These are phyloP conservation scores for Ethmia dodecea DNA, from an alignment of 2,888 invertebrate species.

Conservation along the genomic window DNA sequence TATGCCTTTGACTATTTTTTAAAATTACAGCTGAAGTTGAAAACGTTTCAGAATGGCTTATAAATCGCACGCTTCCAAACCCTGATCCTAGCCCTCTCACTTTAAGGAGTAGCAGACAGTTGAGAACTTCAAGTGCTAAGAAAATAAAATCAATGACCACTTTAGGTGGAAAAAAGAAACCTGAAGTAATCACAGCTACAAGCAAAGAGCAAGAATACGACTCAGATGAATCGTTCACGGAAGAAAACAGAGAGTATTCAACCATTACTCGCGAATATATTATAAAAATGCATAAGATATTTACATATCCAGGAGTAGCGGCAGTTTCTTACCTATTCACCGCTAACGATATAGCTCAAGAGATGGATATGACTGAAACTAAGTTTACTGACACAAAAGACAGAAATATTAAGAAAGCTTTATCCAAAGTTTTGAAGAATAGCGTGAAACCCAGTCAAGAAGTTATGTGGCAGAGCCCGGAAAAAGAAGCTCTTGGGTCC, in stretches of 20 bases:
- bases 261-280: constrained; percentile 33
- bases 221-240: constrained; percentile 25
- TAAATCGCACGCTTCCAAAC: too few species aligned
- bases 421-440: constrained; percentile 29
- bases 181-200: constrained; percentile 16
- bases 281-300: constrained; percentile 31
- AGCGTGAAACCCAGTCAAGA: constrained; percentile 40
- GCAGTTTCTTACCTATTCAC: constrained; percentile 43
- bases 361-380: constrained; percentile 25
- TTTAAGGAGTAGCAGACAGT: constrained; percentile 31
- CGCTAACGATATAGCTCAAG: constrained; percentile 40
- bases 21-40: too few species aligned
- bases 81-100: not conserved
- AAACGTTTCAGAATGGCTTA: too few species aligned
- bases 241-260: constrained; percentile 31
- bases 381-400: not conserved
- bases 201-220: constrained; percentile 13
- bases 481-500: constrained; percentile 29
- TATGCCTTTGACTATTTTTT: too few species aligned
- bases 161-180: constrained; percentile 24
- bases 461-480: constrained; percentile 28
- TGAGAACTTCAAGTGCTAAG: constrained; percentile 24
- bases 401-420: not conserved
- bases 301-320: constrained; percentile 18
- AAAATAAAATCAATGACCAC: constrained; percentile 29